Percentiles rank a stretch among this genome's conserved stretches.
These are phyloP conservation scores for Heterotilapia buettikoferi DNA, from an alignment of 2,113 vertebrate genomes.

Conservation along the genomic window DNA sequence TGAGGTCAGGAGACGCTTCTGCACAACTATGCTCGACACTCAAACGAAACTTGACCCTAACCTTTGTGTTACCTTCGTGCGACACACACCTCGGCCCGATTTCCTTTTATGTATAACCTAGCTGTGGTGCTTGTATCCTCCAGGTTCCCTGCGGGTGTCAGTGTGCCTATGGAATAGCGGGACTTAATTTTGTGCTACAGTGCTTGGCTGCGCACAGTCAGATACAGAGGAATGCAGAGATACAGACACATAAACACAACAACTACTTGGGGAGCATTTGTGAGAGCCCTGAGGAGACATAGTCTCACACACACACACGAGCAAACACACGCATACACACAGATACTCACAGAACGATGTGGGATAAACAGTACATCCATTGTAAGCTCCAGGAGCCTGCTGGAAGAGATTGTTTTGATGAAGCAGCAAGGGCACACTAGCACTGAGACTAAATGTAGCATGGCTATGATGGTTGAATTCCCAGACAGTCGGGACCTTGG, in stretches of 20 bases:
- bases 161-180: constrained; percentile 42
- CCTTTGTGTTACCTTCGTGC: constrained; percentile 2
- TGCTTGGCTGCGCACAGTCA: constrained; percentile 52
- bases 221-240: constrained; percentile 47
- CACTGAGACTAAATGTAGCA: constrained; percentile 61
- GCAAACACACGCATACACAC: neutral
- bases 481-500: constrained; percentile 47
- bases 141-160: neutral
- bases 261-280: constrained; percentile 51
- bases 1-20: constrained; percentile 48
- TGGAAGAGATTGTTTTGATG: constrained; percentile 62
- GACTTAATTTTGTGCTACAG: constrained; percentile 60
- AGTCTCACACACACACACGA: neutral
- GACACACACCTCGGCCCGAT: neutral
- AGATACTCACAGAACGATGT: constrained; percentile 1
- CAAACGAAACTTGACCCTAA: constrained; percentile 12
- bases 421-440: constrained; percentile 53
- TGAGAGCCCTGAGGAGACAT: constrained; percentile 46
- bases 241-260: constrained; percentile 54
- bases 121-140: neutral
- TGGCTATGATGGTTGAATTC: constrained; percentile 50
- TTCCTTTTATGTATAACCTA: neutral
- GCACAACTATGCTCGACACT: constrained; percentile 3
- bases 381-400: constrained; percentile 55
- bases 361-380: constrained; percentile 57